Percentiles rank a stretch among this genome's conserved stretches.
phyloP scores from a whole-genome alignment of 2,888 invertebrate species.

The Willowsia nigromaculata region DNA sequence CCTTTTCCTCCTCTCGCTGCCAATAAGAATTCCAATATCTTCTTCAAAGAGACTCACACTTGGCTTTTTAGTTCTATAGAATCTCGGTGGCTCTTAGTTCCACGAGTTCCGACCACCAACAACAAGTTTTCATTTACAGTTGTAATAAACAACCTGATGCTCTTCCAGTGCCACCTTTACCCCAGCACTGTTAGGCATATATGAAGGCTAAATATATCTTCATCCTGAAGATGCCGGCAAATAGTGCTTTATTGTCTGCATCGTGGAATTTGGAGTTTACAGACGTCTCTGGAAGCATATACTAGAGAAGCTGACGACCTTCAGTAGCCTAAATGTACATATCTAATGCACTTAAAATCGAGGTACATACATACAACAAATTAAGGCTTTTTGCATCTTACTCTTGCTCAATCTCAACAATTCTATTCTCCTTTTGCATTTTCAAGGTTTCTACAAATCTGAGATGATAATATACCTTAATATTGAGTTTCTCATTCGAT shows the following conservation, averaged over 20 bases:
- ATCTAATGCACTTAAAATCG: too few species aligned
- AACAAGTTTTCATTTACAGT: neutral
- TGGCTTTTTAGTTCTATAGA: neutral
- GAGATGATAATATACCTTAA: neutral
- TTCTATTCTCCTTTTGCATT: neutral
- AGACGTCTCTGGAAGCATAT: too few species aligned
- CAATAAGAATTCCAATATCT: conserved; percentile 14
- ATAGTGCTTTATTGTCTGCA: neutral
- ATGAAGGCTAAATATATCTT: neutral
- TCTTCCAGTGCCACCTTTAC: neutral
- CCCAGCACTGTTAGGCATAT: neutral
- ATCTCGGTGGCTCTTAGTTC: neutral
- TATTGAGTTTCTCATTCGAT: neutral
- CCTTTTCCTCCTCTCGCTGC: neutral
- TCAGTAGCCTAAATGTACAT: too few species aligned
- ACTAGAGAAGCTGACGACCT: too few species aligned
- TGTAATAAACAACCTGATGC: neutral
- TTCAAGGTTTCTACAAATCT: neutral
- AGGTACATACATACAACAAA: too few species aligned
- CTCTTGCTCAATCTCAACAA: neutral
- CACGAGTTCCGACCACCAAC: neutral
- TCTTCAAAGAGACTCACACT: neutral
- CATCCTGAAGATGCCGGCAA: neutral
- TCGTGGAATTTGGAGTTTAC: too few species aligned
- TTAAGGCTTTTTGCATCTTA: neutral